phyloP scores from a whole-genome alignment of 2,113 vertebrate species.

The Quiscalus mexicanus region DNA sequence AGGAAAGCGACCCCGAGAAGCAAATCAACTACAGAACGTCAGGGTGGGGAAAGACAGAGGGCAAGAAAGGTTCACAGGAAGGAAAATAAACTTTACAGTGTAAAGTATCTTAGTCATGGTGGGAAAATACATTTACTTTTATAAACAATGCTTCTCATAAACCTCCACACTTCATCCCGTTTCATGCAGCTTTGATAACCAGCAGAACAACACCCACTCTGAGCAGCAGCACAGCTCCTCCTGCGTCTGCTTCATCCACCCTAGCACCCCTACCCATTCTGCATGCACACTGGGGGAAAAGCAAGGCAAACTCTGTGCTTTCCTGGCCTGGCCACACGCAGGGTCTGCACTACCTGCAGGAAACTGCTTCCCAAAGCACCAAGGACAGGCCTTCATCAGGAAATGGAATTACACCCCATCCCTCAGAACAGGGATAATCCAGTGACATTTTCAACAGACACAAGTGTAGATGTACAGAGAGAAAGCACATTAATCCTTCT shows the following conservation, averaged over 20 bases:
- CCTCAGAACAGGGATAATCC: not conserved
- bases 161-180: not conserved
- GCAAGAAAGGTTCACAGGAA: not conserved
- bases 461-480: not conserved
- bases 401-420: not conserved
- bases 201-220: not conserved
- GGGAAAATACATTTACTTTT: not conserved
- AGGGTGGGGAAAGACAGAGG: not conserved
- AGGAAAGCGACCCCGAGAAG: constrained; percentile 65
- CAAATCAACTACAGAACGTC: constrained; percentile 64
- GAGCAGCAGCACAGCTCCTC: not conserved
- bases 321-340: not conserved
- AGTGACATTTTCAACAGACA: not conserved
- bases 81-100: not conserved
- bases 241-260: not conserved
- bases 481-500: constrained; percentile 13
- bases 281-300: not conserved
- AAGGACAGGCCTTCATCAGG: not conserved
- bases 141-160: constrained; percentile 1
- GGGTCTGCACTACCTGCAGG: not conserved
- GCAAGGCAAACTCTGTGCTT: not conserved
- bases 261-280: not conserved
- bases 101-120: not conserved
- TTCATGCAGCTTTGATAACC: constrained; percentile 30
- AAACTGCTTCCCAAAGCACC: not conserved